phyloP scores from a whole-genome alignment of 2,797 vertebrate genomes.

The Xenentodon cancila region DNA sequence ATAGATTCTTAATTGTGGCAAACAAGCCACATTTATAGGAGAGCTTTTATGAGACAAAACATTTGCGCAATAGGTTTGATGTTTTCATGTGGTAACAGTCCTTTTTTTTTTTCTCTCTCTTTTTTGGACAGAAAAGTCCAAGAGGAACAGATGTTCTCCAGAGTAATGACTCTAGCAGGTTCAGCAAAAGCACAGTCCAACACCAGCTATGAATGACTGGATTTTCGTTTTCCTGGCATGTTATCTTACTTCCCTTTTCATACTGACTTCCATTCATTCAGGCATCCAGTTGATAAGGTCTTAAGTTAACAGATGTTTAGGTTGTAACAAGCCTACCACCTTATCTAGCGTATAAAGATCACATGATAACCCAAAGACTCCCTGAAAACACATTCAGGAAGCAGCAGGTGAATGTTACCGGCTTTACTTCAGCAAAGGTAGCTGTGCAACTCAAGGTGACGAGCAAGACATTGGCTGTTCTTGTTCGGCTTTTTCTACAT shows the following conservation, averaged over 20 bases:
- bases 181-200: slow-evolving; percentile 9
- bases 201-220: slow-evolving; percentile 21
- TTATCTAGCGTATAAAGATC: slow-evolving; percentile 32
- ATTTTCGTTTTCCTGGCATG: slow-evolving; percentile 40
- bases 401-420: no score
- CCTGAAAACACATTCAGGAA: no score
- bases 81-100: background rate
- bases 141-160: slow-evolving; percentile 44
- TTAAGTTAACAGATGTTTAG: slow-evolving; percentile 42
- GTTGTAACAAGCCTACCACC: slow-evolving; percentile 3
- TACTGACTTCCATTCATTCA: slow-evolving; percentile 21
- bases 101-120: background rate
- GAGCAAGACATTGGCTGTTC: background rate
- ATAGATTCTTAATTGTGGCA: background rate
- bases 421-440: no score
- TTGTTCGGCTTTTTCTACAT: background rate
- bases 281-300: background rate
- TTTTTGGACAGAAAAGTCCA: slow-evolving; percentile 8
- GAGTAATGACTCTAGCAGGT: slow-evolving; percentile 59
- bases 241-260: slow-evolving; percentile 17
- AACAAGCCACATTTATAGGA: background rate
- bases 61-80: background rate
- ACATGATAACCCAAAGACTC: background rate
- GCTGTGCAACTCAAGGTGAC: slow-evolving; percentile 1
- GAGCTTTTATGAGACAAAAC: background rate